A percentile compares a stretch with the other conserved stretches of the same genome.
Evolutionary conservation across 2,888 invertebrate species (phyloP).

Genomic region (Orthosia gothica): DNA sequence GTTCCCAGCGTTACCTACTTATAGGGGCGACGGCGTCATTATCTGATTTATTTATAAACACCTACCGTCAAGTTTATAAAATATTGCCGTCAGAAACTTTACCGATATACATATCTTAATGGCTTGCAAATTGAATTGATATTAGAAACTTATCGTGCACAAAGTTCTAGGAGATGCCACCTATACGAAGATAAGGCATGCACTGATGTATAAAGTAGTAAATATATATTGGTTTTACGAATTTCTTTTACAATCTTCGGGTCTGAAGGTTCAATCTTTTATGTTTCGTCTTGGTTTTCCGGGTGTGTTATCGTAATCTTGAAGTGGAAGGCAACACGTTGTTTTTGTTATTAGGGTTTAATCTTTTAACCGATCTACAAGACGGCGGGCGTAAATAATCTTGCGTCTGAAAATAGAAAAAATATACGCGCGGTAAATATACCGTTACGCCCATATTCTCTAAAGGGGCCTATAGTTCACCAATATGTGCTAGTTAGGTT

Average conservation of each 20-base stretch:
- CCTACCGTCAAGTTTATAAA: slow-evolving; percentile 46
- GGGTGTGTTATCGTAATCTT: slow-evolving; percentile 40
- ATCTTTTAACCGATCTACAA: slow-evolving; percentile 42
- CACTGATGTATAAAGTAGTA: neutral
- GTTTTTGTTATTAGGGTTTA: slow-evolving; percentile 26
- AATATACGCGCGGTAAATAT: slow-evolving; percentile 15
- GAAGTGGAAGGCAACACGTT: slow-evolving; percentile 32
- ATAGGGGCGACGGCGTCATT: slow-evolving; percentile 35
- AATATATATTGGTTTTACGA: slow-evolving; percentile 16
- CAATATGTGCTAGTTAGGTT: no score
- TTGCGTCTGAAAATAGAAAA: neutral
- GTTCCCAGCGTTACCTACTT: slow-evolving; percentile 31
- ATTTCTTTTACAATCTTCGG: slow-evolving; percentile 37
- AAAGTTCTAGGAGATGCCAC: slow-evolving; percentile 6
- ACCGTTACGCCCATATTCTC: no score
- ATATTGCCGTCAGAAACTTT: slow-evolving; percentile 46
- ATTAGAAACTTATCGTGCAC: slow-evolving; percentile 31
- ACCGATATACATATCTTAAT: slow-evolving; percentile 23
- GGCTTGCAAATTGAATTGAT: slow-evolving; percentile 39
- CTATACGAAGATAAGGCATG: neutral
- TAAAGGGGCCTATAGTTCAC: no score
- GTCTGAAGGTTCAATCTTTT: slow-evolving; percentile 32
- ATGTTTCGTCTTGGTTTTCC: slow-evolving; percentile 48
- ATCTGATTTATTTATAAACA: slow-evolving; percentile 52
- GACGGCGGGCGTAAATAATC: slow-evolving; percentile 7